phyloP scores from a whole-genome alignment of 2,113 vertebrate genomes.

The Halichoeres trimaculatus region DNA sequence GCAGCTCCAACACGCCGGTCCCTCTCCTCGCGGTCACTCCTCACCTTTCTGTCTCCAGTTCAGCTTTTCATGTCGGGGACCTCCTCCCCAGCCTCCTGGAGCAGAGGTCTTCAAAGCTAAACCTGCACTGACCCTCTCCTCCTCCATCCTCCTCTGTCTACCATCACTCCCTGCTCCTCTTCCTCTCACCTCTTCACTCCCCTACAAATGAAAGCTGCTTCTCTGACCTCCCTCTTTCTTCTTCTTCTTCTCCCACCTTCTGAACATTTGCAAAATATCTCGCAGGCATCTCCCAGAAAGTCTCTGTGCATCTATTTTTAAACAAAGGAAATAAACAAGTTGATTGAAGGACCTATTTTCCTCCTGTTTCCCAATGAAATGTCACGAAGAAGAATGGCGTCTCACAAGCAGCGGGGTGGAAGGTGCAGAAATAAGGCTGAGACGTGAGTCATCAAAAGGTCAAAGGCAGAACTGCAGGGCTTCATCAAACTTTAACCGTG shows the following conservation, averaged over 20 bases:
- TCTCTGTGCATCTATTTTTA: not conserved
- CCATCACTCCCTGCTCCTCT: constrained; percentile 20
- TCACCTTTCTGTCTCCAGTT: constrained; percentile 11
- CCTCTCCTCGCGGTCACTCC: constrained; percentile 10
- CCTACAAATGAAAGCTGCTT: not conserved
- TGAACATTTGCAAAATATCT: constrained; percentile 18
- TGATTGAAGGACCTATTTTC: constrained; percentile 10
- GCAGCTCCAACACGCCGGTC: constrained; percentile 10
- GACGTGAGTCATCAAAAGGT: not conserved
- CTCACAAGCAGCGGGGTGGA: constrained; percentile 10
- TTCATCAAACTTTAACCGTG: not conserved
- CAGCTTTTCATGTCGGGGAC: not conserved
- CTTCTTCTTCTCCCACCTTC: constrained; percentile 1
- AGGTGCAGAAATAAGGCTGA: not conserved
- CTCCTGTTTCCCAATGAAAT: not conserved
- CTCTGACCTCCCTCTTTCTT: constrained; percentile 7
- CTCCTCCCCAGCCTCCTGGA: not conserved
- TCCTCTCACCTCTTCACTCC: constrained; percentile 3
- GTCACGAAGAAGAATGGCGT: not conserved
- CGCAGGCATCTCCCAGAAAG: not conserved
- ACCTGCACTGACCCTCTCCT: not conserved
- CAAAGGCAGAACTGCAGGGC: not conserved
- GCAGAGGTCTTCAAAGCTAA: constrained; percentile 28
- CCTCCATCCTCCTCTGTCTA: constrained; percentile 14
- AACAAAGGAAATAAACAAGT: not conserved